These are phyloP conservation scores for Dysmachus trigonus DNA, from an alignment of 2,888 invertebrate genomes.

Conservation along the genomic window DNA sequence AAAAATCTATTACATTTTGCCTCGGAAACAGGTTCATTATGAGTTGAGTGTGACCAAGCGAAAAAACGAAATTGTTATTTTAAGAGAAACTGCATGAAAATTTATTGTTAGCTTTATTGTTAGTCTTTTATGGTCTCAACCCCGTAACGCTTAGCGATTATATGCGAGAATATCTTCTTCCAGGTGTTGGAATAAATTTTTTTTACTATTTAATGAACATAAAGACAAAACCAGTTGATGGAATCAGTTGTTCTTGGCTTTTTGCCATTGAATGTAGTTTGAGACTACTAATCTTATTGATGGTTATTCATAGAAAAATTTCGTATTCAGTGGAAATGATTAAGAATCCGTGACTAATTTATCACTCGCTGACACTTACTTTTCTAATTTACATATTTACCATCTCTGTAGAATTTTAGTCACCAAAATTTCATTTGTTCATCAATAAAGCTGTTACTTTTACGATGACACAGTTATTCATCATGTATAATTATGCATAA, in stretches of 20 bases:
- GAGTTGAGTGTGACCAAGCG: neutral
- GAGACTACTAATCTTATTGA: neutral
- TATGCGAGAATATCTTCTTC: neutral
- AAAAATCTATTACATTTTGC: neutral
- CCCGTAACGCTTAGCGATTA: neutral
- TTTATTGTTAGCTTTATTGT: neutral
- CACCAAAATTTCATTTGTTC: neutral
- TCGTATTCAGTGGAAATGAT: neutral
- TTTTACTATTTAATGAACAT: neutral
- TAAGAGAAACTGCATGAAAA: neutral
- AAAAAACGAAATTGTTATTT: neutral
- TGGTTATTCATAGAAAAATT: neutral
- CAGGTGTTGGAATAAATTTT: neutral
- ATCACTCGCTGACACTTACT: neutral
- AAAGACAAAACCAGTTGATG: neutral
- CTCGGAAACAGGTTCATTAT: neutral
- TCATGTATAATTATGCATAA: no score
- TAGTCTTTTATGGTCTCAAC: neutral
- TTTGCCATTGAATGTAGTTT: neutral
- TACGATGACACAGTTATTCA: no score
- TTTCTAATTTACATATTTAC: neutral
- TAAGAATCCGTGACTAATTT: neutral
- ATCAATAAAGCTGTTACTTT: neutral
- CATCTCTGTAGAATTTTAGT: neutral
- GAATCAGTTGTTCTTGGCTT: neutral